Evolutionary conservation across 1,140 invertebrate species (phyloP), one percentile per base, ranked within the genome.

Genomic region (Listronotus bonariensis): DNA sequence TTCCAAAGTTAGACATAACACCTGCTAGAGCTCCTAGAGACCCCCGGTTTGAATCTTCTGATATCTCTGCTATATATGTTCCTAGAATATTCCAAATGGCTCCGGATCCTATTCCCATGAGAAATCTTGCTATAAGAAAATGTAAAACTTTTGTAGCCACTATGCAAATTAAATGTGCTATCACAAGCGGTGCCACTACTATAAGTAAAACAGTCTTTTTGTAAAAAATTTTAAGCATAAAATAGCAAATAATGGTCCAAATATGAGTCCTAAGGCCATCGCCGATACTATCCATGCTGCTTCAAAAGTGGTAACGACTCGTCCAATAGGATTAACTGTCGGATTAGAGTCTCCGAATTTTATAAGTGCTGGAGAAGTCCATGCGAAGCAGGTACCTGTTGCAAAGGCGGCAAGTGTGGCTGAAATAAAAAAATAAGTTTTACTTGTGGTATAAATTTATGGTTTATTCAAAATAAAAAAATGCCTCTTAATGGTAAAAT

Each of bases 201-300:
- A 77, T n/a, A 18, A 81, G 72, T 0, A 82, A 68, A 8, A 78
- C 74, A 17, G 68, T 73, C 63, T 82, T 83, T 64, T 82, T 71
- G 82, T 82, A 31, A 80, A 71, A 8, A 69, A 74, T 45, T 82
- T 77, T 12, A 77, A 40, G 0, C 45, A 17, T 10, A 54, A 55
- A 4, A 79, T 78, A 18, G 80, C 74, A 0, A 68, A 8, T 0
- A 68, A 20, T 4, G 71, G 61, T 3, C 69, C 70, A 34, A 66
- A 41, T n/a, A 92, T 81, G 18, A 91, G 89, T 8, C 92, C 92
- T 17, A 95, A 73, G 0, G 89, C 84, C 51, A 94, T 79, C 6
- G 95, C 76, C 0, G 90, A 91, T 0, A 88, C 90, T 65, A 95
- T 89, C 92, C 91, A 95, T 0, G 92, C 89, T 48, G 80, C 77